Base-by-base conservation (phyloP, 2,888 invertebrate genomes). In the Drosophila falleni region DNA sequence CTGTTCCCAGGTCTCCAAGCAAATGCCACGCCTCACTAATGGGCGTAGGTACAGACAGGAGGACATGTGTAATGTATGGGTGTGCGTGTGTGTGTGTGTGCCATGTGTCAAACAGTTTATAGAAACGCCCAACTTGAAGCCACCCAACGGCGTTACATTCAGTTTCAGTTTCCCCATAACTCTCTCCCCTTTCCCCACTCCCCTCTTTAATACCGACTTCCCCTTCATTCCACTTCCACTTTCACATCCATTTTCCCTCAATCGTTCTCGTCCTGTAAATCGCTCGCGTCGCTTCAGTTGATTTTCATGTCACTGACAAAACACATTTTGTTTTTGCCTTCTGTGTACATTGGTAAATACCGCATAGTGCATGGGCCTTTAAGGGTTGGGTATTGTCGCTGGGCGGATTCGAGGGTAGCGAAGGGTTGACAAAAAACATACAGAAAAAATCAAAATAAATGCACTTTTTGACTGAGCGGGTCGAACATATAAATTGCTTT, bases 301-400 rank as follows among this genome's bases (percentile, higher is more conserved):
- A 83, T 86, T 85, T 83, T 69, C 77, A 83, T 79, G 83, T 83
- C 88, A 79, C 80, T 81, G 76, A 72, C 82, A 85, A 76, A 75
- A 79, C 74, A 85, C 79, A 88, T 79, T 83, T 73, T 66, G 71
- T 66, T 67, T 60, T 78, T 65, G 71, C 55, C 80, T 61, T 69
- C 77, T 76, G 76, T 87, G 64, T 68, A 71, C 66, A 68, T 64
- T 73, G 76, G 79, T 77, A 72, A 81, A 85, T 71, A 67, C 70
- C 71, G 39, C 56, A 59, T 59, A 51, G 51, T 33, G 61, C 37
- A 42, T 33, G 35, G 41, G 46, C 26, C 19, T 11, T 26, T 10
- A 15, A 13, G 31, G 15, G 59, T 31, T 33, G 59, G 49, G 46
- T n/a, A 29, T 47, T 29, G 10, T 47, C 15, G 47, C 6, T 49